Percentiles rank a stretch among this genome's conserved stretches.
Conservation (phyloP, 2,797 vertebrate genomes). For the Antennarius maculatus region DNA sequence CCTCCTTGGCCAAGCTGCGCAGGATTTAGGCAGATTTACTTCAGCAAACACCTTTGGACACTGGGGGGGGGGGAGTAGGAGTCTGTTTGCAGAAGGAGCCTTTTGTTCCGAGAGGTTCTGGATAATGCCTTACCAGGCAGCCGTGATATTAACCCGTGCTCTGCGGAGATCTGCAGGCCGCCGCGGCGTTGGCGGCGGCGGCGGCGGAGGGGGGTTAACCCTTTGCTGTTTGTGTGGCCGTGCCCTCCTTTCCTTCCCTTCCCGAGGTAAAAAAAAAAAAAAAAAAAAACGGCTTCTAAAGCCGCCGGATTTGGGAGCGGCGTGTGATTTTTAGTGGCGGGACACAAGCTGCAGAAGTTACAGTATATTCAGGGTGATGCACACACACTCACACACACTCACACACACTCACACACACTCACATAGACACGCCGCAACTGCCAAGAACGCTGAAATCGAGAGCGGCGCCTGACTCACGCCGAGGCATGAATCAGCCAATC, state of each 20-base stretch:
- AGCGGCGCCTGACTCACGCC: slow-evolving; percentile 69
- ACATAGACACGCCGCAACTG: slow-evolving; percentile 47
- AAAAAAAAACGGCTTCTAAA: background rate
- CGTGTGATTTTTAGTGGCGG: slow-evolving; percentile 24
- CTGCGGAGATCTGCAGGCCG: slow-evolving; percentile 65
- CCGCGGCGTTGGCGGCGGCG: background rate
- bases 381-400: background rate
- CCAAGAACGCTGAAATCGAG: slow-evolving; percentile 64
- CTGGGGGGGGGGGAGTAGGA: slow-evolving; percentile 80
- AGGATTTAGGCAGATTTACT: slow-evolving; percentile 98
- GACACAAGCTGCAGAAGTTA: slow-evolving; percentile 48
- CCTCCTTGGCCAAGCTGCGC: slow-evolving; percentile 82
- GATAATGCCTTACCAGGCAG: slow-evolving; percentile 91
- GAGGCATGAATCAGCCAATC: slow-evolving; percentile 69
- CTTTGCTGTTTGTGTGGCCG: slow-evolving; percentile 45
- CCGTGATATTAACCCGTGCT: slow-evolving; percentile 92
- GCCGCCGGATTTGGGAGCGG: slow-evolving; percentile 6
- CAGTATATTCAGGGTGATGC: slow-evolving; percentile 43
- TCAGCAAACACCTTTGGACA: slow-evolving; percentile 98
- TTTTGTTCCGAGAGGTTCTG: slow-evolving; percentile 91
- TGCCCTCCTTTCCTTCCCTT: slow-evolving; percentile 1
- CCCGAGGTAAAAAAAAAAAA: no score
- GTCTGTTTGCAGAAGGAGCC: slow-evolving; percentile 94
- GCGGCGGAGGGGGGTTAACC: slow-evolving; percentile 74
- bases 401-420: background rate